These are phyloP conservation scores for Rhagonycha fulva DNA, from an alignment of 2,888 invertebrate genomes.

Conservation along the genomic window DNA sequence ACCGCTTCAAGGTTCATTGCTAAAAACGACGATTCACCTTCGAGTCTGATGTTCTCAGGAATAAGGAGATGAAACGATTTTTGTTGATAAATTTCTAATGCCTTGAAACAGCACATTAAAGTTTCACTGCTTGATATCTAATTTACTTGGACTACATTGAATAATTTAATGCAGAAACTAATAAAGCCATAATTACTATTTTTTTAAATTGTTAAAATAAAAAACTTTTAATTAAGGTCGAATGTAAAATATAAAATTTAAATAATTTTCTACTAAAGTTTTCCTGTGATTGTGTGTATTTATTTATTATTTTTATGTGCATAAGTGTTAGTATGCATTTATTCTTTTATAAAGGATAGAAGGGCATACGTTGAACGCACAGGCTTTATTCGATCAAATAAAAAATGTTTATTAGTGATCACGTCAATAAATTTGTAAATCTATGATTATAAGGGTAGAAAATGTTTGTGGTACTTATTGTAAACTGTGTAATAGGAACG, in stretches of 20 bases:
- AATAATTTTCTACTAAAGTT: constrained; percentile 2
- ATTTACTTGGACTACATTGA: neutral
- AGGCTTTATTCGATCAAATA: constrained; percentile 1
- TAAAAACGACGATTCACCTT: neutral
- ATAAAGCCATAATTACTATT: neutral
- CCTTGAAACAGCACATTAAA: neutral
- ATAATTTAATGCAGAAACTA: neutral
- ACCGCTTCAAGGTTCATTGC: neutral
- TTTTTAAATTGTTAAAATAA: neutral
- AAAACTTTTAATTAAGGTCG: neutral
- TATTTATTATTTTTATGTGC: neutral
- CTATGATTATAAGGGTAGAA: neutral
- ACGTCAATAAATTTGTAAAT: neutral
- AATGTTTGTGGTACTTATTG: constrained; percentile 7
- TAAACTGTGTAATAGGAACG: constrained; percentile 3
- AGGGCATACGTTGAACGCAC: neutral
- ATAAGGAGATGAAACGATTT: neutral
- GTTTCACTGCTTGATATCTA: neutral
- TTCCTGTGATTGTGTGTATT: constrained; percentile 3
- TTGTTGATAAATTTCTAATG: neutral
- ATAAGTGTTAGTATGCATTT: neutral
- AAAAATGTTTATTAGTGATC: neutral
- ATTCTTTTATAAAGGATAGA: neutral
- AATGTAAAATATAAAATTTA: neutral
- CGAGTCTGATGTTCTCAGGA: neutral